Evolutionary conservation across 2,797 vertebrate species (phyloP).

Genomic region (Pempheris klunzingeri): DNA sequence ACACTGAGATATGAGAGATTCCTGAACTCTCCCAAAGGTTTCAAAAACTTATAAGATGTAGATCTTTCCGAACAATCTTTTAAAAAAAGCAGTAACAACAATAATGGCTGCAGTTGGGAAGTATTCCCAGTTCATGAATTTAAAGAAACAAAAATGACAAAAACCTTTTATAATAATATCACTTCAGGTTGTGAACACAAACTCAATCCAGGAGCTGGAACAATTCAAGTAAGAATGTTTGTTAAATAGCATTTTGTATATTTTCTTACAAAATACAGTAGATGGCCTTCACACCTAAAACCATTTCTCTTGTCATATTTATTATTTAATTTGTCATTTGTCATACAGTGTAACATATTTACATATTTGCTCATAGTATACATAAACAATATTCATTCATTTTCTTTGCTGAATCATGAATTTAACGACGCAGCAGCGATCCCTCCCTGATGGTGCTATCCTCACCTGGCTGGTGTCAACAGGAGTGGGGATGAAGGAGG

Average conservation of each 20-base stretch:
- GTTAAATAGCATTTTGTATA: no score
- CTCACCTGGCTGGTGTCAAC: slow-evolving; percentile 96
- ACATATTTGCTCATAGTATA: background rate
- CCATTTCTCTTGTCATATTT: background rate
- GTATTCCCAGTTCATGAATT: background rate
- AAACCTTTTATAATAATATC: background rate
- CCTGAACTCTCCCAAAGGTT: background rate
- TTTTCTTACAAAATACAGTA: no score
- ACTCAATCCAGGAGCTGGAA: background rate
- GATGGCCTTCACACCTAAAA: background rate
- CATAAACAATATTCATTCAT: background rate
- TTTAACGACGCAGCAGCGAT: background rate
- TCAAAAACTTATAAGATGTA: background rate
- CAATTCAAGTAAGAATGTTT: no score
- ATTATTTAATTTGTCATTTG: background rate
- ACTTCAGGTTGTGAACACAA: background rate
- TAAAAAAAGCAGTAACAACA: background rate
- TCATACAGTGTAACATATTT: background rate
- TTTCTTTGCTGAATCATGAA: background rate
- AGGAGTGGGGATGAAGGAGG: slow-evolving; percentile 96
- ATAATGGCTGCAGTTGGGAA: background rate
- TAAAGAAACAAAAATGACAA: background rate
- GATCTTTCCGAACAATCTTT: slow-evolving; percentile 8
- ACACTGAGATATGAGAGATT: slow-evolving; percentile 5
- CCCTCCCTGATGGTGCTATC: background rate